Conservation (phyloP, 2,888 invertebrate species). For the Mesorhabditis sp. region DNA sequence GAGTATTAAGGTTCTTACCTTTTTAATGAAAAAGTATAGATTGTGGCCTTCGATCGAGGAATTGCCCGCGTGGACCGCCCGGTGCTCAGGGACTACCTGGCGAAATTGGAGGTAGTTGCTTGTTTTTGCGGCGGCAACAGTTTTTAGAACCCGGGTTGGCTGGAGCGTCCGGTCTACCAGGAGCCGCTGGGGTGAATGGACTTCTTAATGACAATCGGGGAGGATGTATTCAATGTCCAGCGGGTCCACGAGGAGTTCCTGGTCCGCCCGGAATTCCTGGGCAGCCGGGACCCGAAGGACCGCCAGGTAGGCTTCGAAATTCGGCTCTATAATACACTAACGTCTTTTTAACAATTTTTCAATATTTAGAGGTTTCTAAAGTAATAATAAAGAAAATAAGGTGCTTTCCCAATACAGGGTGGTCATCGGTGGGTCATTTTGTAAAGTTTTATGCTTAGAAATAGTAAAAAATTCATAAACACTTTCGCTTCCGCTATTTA, state of each 20-base stretch:
- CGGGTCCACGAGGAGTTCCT: slow-evolving; percentile 35
- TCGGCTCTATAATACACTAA: not conserved
- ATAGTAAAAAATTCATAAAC: too few relatives aligned
- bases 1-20: not conserved
- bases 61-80: not conserved
- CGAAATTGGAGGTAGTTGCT: not conserved
- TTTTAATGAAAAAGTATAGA: not conserved
- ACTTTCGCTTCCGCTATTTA: too few relatives aligned
- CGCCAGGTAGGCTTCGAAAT: slow-evolving; percentile 36
- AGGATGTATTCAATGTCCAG: not conserved
- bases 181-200: slow-evolving; percentile 3
- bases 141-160: slow-evolving; percentile 1
- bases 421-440: too few relatives aligned
- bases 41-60: not conserved
- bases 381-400: too few relatives aligned
- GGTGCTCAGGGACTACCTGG: not conserved
- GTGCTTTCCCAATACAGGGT: too few relatives aligned
- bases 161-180: not conserved
- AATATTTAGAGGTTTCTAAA: too few relatives aligned
- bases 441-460: too few relatives aligned
- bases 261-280: slow-evolving; percentile 40
- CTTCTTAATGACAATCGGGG: not conserved
- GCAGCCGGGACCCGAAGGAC: slow-evolving; percentile 38
- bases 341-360: too few relatives aligned
- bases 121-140: too few relatives aligned